phyloP scores from a whole-genome alignment of 2,888 invertebrate species.

The Synanthedon andrenaeformis region DNA sequence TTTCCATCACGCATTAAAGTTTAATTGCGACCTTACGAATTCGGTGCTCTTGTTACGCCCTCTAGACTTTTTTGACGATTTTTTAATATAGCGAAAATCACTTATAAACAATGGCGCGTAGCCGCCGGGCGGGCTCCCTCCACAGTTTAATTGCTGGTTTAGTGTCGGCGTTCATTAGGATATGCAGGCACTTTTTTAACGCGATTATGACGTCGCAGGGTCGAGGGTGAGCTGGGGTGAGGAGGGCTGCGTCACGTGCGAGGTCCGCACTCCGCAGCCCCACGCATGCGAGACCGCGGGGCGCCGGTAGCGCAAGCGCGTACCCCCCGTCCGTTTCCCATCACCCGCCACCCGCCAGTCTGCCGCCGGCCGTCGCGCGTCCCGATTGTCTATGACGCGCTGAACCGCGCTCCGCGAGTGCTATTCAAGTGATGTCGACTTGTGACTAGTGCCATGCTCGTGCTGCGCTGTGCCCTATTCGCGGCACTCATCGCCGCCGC shows the following conservation, averaged over 20 bases:
- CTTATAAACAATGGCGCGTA: conserved; percentile 41
- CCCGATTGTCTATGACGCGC: conserved; percentile 28
- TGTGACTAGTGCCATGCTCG: conserved; percentile 68
- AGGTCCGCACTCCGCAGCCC: conserved; percentile 68
- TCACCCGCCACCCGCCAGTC: conserved; percentile 53
- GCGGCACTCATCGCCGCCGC: conserved; percentile 68
- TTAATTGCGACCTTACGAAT: conserved; percentile 57
- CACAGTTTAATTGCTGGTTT: conserved; percentile 59
- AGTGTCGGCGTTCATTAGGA: conserved; percentile 60
- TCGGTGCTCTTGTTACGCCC: conserved; percentile 43
- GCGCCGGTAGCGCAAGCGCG: conserved; percentile 59
- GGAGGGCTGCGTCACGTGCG: conserved; percentile 70
- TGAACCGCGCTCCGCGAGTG: conserved; percentile 47
- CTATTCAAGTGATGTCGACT: conserved; percentile 61
- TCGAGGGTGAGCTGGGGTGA: conserved; percentile 58
- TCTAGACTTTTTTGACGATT: conserved; percentile 39
- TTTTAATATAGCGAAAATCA: conserved; percentile 50
- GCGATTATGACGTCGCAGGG: conserved; percentile 65
- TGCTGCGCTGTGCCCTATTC: conserved; percentile 60
- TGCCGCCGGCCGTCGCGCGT: conserved; percentile 67
- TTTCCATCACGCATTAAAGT: conserved; percentile 37
- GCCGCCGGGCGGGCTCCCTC: conserved; percentile 30
- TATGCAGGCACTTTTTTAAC: conserved; percentile 66
- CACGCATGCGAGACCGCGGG: conserved; percentile 69
- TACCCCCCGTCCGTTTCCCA: conserved; percentile 21